Base-by-base conservation (phyloP, 2,113 vertebrate genomes). In the Dipodomys stephensi region DNA sequence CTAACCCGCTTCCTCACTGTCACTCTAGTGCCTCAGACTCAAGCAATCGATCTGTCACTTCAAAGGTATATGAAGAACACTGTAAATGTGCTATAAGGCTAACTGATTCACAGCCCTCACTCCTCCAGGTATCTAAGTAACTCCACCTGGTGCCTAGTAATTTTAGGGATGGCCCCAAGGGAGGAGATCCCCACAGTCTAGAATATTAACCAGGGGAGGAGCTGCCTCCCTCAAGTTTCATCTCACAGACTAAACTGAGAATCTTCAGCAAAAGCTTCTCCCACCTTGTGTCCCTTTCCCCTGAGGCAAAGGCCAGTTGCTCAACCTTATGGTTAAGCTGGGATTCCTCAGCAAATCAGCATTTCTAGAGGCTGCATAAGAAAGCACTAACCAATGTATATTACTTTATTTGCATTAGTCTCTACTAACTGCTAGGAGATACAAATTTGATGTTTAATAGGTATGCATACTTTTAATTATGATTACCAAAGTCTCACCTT, bases 401-500 rank as follows among this genome's bases (percentile, higher is more conserved):
- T 72, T 82, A 62, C 57, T 69, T 80, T 53, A 46, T 72, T 73
- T 71, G 35, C 64, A 46, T 57, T 39, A 57, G 23, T 82, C 78
- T 60, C 68, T 81, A 10, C 73, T 68, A n/a, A n/a, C 88, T 39
- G 16, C 32, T 35, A 23, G 53, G 7, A 73, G 82, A 25, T 23
- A 89, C 57, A 87, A 22, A 67, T 27, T 72, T 84, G n/a, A 67
- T 25, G 15, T 57, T 69, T 69, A 81, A 32, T 88, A 87, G 78
- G 62, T 73, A 15, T 12, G 78, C 27, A 73, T 23, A 44, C 53
- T 86, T 94, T 83, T 86, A 88, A 44, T 91, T 82, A 71, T 85
- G 76, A 71, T 83, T 92, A 68, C 11, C 49, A 90, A 78, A 93
- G 3, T 22, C 20, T 16, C 53, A 1, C 44, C 28, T 32, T 28